These are phyloP conservation scores for Odontamblyopus lacepedii DNA, from an alignment of 2,797 vertebrate species.

Conservation along the genomic window DNA sequence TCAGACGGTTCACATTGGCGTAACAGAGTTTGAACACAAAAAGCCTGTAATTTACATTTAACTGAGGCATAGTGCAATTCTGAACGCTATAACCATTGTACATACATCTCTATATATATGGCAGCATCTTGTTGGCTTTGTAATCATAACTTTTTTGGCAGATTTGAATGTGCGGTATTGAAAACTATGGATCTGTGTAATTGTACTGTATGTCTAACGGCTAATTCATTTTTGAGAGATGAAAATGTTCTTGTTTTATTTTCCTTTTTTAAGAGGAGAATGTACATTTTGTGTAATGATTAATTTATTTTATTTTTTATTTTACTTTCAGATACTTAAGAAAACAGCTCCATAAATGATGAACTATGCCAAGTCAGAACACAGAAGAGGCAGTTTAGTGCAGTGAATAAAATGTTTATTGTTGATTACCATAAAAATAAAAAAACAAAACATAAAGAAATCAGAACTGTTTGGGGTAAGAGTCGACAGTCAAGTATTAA, in stretches of 20 bases:
- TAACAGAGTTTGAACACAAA: constrained; percentile 60
- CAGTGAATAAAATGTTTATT: too few relatives aligned
- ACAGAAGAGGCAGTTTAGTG: too few relatives aligned
- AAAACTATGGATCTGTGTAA: constrained; percentile 93
- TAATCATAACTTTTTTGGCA: constrained; percentile 92
- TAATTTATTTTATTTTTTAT: constrained; percentile 51
- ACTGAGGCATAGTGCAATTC: constrained; percentile 92
- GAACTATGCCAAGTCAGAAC: too few relatives aligned
- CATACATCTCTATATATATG: constrained; percentile 86
- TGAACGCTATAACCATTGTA: constrained; percentile 92
- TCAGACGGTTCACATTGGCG: constrained; percentile 21
- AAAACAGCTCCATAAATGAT: constrained; percentile 23
- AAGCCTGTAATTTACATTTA: constrained; percentile 86
- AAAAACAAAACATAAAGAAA: too few relatives aligned
- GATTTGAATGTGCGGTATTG: constrained; percentile 94
- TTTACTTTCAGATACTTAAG: constrained; percentile 78
- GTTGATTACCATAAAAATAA: too few relatives aligned
- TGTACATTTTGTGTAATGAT: constrained; percentile 75
- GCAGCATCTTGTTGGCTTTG: constrained; percentile 90
- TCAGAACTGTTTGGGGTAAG: too few relatives aligned
- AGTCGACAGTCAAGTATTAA: too few relatives aligned
- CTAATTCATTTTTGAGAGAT: constrained; percentile 87
- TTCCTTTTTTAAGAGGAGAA: constrained; percentile 72
- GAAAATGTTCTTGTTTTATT: constrained; percentile 61
- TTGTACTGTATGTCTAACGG: constrained; percentile 92